These are phyloP conservation scores for Drosophila seguyi DNA, from an alignment of 1,140 invertebrate species.

Conservation along the genomic window DNA sequence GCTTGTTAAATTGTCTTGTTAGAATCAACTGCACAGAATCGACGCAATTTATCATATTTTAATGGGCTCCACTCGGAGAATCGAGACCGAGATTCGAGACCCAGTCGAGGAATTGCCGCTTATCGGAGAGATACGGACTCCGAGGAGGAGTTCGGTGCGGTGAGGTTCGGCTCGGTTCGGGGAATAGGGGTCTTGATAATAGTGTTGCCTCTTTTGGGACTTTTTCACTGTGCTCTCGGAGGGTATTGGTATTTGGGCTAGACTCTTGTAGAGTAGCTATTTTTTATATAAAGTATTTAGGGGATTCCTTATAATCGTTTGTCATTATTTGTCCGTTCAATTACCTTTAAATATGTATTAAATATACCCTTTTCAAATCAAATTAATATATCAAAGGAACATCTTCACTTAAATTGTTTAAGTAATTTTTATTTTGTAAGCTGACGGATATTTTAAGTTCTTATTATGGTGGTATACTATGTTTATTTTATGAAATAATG, in stretches of 20 bases:
- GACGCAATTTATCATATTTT: constrained; percentile 85
- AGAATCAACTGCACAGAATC: constrained; percentile 84
- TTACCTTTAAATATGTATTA: too few species aligned
- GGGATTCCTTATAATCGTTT: too few species aligned
- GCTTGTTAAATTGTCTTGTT: constrained; percentile 85
- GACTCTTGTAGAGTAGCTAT: neutral
- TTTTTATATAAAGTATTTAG: too few species aligned
- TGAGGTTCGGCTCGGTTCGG: neutral
- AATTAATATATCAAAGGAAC: too few species aligned
- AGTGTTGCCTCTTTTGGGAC: constrained; percentile 61
- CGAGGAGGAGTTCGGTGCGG: constrained; percentile 8
- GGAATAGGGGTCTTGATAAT: constrained; percentile 47
- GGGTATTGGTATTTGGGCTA: neutral
- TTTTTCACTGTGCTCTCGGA: neutral
- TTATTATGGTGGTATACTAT: neutral
- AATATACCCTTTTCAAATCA: too few species aligned
- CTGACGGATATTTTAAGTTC: neutral
- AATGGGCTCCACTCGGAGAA: constrained; percentile 76
- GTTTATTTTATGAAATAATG: neutral
- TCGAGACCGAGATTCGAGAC: constrained; percentile 39
- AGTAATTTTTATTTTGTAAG: too few species aligned
- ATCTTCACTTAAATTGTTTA: too few species aligned
- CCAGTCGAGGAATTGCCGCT: constrained; percentile 64
- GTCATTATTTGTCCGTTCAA: too few species aligned
- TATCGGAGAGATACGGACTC: constrained; percentile 51